phyloP scores from a whole-genome alignment of 2,113 vertebrate genomes.

The Daphoenositta chrysoptera region DNA sequence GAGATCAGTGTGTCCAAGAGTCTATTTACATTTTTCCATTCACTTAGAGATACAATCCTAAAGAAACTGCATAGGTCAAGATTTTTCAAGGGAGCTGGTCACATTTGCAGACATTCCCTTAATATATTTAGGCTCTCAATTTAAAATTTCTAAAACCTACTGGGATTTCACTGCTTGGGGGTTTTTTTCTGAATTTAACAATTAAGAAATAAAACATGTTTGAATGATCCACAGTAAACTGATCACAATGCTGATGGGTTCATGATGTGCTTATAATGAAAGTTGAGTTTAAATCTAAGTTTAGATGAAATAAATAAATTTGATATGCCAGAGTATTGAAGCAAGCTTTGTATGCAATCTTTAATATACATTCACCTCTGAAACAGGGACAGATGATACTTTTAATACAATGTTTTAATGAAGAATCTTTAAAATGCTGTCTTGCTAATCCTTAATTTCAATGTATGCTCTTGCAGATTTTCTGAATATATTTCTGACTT shows the following conservation, averaged over 20 bases:
- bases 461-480: background rate
- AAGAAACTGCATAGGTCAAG: background rate
- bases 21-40: background rate
- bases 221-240: background rate
- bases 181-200: background rate
- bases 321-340: background rate
- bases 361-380: background rate
- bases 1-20: background rate
- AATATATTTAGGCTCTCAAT: background rate
- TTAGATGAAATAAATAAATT: background rate
- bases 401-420: background rate
- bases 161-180: background rate
- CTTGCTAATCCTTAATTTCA: background rate
- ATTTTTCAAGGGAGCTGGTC: background rate
- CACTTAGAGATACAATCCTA: background rate
- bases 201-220: background rate
- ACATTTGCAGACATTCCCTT: background rate
- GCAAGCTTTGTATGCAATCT: background rate
- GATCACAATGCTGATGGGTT: background rate
- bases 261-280: background rate
- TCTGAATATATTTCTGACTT: background rate
- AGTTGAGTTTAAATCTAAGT: background rate
- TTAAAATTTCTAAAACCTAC: background rate
- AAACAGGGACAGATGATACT: background rate
- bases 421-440: background rate